Evolutionary conservation across 2,888 invertebrate species (phyloP), one percentile per base, ranked within the genome.

Genomic region (Sarcophaga caerulescens): DNA sequence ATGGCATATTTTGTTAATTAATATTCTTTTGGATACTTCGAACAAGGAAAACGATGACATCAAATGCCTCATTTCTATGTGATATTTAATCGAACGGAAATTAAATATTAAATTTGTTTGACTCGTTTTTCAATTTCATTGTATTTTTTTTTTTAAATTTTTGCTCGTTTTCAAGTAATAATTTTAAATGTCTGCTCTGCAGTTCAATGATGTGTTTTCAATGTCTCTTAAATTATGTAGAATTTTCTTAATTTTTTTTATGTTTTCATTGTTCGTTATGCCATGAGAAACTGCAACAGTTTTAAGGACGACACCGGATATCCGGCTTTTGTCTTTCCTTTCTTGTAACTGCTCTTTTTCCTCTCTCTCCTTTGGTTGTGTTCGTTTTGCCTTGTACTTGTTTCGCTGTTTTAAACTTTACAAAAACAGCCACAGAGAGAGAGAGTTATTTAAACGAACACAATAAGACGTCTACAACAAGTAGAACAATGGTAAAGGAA

Each of bases 251-350:
- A 35, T 35, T 35, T 35, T 35, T 35, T 35, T 35, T 75, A n/a
- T 57, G 45, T 81, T 65, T 71, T 75, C 68, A 14, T 73, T 76
- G 65, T 76, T 74, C 69, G 52, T 70, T 82, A 52, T 68, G 73
- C 19, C 68, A 68, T 35, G 35, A 35, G 60, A 77, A 62, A 69
- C 73, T 81, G 85, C 80, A 86, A 84, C 84, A 84, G 79, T 80
- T 85, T 83, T 73, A 84, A 84, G 74, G 80, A 85, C 81, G 75
- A 85, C 79, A 74, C 83, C 87, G 86, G 86, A 87, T 84, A 62
- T 85, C 87, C 87, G 85, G 47, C 69, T 85, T 83, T 81, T 81
- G 81, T 84, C 83, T 78, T 81, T 44, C 62, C 25, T 79, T 85
- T 73, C 65, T 68, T 62, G 12, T 35, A 35, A 35, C 35, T 35